Evolutionary conservation across 2,797 vertebrate species (phyloP).

Genomic region (Sarcoramphus papa): DNA sequence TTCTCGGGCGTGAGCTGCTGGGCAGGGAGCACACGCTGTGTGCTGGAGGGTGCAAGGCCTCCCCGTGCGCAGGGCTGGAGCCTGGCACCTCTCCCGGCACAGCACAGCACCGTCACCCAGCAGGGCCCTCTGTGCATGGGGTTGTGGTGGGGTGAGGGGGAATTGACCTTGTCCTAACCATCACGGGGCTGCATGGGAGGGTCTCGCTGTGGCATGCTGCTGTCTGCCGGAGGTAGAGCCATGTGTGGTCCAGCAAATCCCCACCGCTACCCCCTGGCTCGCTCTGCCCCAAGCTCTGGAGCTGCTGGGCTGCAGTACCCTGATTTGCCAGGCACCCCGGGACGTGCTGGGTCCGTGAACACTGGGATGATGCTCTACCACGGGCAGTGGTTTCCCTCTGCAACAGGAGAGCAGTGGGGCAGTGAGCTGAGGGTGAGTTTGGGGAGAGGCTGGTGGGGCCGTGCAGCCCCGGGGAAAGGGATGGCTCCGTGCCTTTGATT

Average conservation of each 20-base stretch:
- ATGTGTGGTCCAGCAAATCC: neutral
- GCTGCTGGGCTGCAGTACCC: neutral
- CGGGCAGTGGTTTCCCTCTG: neutral
- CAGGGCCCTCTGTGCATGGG: neutral
- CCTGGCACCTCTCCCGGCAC: neutral
- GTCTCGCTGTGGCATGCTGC: neutral
- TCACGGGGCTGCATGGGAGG: rapidly evolving
- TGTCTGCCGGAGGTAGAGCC: neutral
- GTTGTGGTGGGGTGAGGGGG: neutral
- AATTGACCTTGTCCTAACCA: neutral
- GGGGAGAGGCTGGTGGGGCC: rapidly evolving
- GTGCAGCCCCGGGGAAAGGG: neutral
- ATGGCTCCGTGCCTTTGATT: rapidly evolving
- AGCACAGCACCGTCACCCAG: neutral
- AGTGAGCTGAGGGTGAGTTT: rapidly evolving
- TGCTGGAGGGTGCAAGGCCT: neutral
- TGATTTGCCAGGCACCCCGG: neutral
- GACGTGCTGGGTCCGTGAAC: neutral
- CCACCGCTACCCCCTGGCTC: rapidly evolving
- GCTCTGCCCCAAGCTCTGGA: neutral
- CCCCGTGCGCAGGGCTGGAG: neutral
- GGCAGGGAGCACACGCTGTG: rapidly evolving
- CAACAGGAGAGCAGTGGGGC: neutral
- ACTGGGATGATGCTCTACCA: neutral
- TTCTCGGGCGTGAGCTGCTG: neutral